A percentile compares a stretch with the other conserved stretches of the same genome.
phyloP scores from a whole-genome alignment of 2,888 invertebrate species.

The Cephus spinipes region DNA sequence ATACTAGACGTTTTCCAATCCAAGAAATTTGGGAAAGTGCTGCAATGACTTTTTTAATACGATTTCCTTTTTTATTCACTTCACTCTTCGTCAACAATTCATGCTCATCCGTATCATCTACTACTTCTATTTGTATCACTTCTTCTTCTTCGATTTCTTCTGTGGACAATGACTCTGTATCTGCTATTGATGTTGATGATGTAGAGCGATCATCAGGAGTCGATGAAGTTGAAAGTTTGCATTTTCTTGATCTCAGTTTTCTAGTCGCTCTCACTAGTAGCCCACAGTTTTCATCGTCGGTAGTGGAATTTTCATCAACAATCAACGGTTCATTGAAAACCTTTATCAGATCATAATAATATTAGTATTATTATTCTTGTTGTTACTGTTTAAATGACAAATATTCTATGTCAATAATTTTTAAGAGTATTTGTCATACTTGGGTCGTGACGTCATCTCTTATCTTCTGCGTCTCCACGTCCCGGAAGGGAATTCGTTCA shows the following conservation, averaged over 20 bases:
- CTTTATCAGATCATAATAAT: conserved; percentile 25
- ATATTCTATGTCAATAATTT: not conserved
- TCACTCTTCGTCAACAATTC: conserved; percentile 11
- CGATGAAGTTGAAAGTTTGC: conserved; percentile 21
- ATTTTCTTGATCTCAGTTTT: conserved; percentile 33
- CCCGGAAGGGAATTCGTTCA: conserved; percentile 41
- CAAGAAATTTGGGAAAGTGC: conserved; percentile 45
- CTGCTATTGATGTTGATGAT: conserved; percentile 45
- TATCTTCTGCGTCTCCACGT: conserved; percentile 55
- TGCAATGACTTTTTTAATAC: conserved; percentile 42
- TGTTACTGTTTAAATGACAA: conserved; percentile 9
- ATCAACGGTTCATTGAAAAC: conserved; percentile 49
- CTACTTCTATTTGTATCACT: conserved; percentile 44
- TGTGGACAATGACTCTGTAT: conserved; percentile 47
- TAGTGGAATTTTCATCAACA: conserved; percentile 30
- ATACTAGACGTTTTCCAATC: conserved; percentile 38
- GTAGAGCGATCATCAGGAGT: conserved; percentile 23
- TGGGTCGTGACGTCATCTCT: conserved; percentile 61
- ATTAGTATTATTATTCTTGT: conserved; percentile 11
- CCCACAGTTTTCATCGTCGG: conserved; percentile 40
- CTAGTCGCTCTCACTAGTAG: conserved; percentile 45
- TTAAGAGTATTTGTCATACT: conserved; percentile 31
- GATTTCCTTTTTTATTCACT: conserved; percentile 30
- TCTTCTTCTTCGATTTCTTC: conserved; percentile 49
- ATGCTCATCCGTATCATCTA: conserved; percentile 35